Conservation (phyloP, 2,113 vertebrate species). For the Cephalopterus ornatus region DNA sequence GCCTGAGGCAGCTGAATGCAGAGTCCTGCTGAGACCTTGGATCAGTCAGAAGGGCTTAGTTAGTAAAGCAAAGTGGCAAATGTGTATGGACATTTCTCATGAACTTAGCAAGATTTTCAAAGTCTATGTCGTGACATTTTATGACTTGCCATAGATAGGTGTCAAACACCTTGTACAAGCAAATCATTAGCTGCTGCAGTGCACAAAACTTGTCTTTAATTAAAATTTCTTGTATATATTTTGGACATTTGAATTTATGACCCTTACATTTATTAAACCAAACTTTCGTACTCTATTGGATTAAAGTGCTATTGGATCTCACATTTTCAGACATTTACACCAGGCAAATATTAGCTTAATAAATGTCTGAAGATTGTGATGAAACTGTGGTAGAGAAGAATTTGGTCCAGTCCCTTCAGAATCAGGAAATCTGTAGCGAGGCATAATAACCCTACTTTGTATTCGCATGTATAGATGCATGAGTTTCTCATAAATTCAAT, state of each 20-base stretch:
- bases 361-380: neutral
- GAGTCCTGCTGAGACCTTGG: neutral
- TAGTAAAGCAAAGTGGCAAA: neutral
- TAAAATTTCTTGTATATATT: neutral
- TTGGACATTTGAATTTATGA: neutral
- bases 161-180: neutral
- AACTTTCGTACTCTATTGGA: neutral
- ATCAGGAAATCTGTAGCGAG: neutral
- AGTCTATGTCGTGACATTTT: neutral
- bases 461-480: neutral
- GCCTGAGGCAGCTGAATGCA: neutral
- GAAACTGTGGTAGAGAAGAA: neutral
- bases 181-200: neutral
- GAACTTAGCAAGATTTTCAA: neutral
- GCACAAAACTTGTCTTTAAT: neutral
- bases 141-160: neutral
- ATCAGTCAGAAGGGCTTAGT: neutral
- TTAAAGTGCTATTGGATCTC: neutral
- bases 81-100: neutral
- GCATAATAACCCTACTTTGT: neutral
- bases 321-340: neutral
- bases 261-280: neutral
- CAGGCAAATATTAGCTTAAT: neutral
- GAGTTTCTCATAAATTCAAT: neutral
- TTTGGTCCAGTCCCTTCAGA: neutral